Evolutionary conservation across 2,113 vertebrate species (phyloP).

Genomic region (Periophthalmodon schlosseri): DNA sequence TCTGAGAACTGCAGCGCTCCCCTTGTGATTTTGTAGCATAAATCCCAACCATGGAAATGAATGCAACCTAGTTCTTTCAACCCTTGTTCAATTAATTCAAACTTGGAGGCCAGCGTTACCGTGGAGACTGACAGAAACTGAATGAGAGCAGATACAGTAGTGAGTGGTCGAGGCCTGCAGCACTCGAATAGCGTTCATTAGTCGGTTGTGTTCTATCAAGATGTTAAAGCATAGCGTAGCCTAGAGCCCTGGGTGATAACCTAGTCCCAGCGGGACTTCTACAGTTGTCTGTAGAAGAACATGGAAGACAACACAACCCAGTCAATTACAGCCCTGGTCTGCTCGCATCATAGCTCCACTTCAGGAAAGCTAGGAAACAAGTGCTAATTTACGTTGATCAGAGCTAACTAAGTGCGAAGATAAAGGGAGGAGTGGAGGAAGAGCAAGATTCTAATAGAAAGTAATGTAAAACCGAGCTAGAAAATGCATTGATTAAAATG

Average conservation of each 20-base stretch:
- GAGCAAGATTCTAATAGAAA: no score
- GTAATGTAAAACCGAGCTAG: no score
- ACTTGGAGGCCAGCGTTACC: background rate
- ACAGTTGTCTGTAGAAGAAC: constrained; percentile 51
- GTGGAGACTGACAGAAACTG: background rate
- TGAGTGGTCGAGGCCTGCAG: constrained; percentile 23
- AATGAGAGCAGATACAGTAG: background rate
- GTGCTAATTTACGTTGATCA: constrained; percentile 1
- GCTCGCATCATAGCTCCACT: constrained; percentile 45
- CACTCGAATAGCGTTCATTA: constrained; percentile 58
- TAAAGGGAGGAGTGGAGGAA: no score
- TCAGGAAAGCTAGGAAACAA: constrained; percentile 35
- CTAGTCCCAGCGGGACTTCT: constrained; percentile 39
- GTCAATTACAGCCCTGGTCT: constrained; percentile 63
- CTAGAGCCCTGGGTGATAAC: constrained; percentile 40
- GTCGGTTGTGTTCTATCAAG: constrained; percentile 55
- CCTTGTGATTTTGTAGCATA: background rate
- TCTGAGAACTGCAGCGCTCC: background rate
- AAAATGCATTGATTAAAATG: no score
- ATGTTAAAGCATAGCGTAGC: constrained; percentile 52
- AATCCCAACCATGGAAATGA: constrained; percentile 9
- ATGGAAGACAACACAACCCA: constrained; percentile 53
- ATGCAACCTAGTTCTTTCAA: constrained; percentile 8
- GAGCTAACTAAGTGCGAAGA: constrained; percentile 1
- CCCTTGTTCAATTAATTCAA: constrained; percentile 11